Evolutionary conservation across 2,797 vertebrate genomes (phyloP).

Genomic region (Muraenolepis orangiensis): DNA sequence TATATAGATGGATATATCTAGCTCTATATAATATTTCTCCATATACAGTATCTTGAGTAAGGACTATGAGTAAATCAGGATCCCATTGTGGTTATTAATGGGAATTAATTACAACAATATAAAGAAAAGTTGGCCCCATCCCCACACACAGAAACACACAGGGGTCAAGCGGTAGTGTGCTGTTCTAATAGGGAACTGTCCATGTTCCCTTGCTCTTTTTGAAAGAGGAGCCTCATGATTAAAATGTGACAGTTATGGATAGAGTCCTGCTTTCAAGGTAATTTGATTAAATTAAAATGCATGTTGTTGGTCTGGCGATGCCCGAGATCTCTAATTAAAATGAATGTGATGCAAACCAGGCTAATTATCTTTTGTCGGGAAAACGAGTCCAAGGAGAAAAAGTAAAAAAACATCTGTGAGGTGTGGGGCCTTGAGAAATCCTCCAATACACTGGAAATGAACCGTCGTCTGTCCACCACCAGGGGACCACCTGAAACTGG

Average conservation of each 20-base stretch:
- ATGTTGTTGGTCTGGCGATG: constrained; percentile 64
- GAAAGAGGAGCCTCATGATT: constrained; percentile 59
- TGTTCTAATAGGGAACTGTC: constrained; percentile 24
- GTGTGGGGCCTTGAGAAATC: not conserved
- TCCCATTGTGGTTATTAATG: constrained; percentile 10
- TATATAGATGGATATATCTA: constrained; percentile 21
- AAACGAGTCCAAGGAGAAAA: constrained; percentile 63
- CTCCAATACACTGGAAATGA: not conserved
- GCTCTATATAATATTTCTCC: not conserved
- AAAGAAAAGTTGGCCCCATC: too few species aligned
- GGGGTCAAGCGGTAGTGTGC: constrained; percentile 31
- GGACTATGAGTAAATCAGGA: not conserved
- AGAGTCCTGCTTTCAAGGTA: constrained; percentile 74
- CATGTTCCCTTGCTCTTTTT: constrained; percentile 45
- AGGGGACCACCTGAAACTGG: not conserved
- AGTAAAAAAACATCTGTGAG: constrained; percentile 42
- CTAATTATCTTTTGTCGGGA: constrained; percentile 39
- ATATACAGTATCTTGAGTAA: constrained; percentile 5
- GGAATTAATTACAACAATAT: constrained; percentile 5
- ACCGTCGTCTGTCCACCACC: too few species aligned
- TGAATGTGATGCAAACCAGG: constrained; percentile 67
- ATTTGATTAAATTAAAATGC: constrained; percentile 81
- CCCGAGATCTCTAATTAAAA: constrained; percentile 73
- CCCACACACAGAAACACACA: not conserved
- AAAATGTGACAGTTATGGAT: constrained; percentile 79